These are phyloP conservation scores for Coendou prehensilis DNA, from an alignment of 2,797 vertebrate species.

Conservation along the genomic window DNA sequence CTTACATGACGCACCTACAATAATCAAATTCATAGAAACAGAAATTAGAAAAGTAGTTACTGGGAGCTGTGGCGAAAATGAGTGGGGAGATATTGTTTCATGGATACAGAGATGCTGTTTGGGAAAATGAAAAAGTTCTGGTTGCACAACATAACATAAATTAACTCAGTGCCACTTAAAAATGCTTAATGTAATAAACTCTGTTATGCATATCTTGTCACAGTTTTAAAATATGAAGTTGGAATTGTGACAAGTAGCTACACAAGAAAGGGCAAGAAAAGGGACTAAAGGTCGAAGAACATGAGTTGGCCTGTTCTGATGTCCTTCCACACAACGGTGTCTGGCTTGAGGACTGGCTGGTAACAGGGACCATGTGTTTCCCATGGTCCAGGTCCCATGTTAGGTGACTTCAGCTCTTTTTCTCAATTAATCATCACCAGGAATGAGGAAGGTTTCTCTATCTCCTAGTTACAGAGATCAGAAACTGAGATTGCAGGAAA, in stretches of 20 bases:
- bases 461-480: not conserved
- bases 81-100: not conserved
- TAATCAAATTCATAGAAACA: not conserved
- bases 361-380: rapidly evolving
- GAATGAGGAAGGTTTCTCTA: not conserved
- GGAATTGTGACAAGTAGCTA: not conserved
- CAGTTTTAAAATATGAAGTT: not conserved
- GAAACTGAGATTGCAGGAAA: not conserved
- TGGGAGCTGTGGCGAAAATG: no score
- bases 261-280: not conserved
- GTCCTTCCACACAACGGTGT: not conserved
- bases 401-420: not conserved
- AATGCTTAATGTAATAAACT: not conserved
- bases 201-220: not conserved
- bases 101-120: not conserved
- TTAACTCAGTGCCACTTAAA: not conserved
- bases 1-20: not conserved
- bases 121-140: not conserved
- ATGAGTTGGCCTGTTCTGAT: not conserved
- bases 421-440: not conserved
- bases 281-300: not conserved
- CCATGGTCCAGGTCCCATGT: rapidly evolving
- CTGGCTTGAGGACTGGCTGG: no score
- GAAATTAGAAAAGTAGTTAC: not conserved
- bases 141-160: not conserved